phyloP scores from a whole-genome alignment of 2,888 invertebrate species.

The Belgica antarctica region DNA sequence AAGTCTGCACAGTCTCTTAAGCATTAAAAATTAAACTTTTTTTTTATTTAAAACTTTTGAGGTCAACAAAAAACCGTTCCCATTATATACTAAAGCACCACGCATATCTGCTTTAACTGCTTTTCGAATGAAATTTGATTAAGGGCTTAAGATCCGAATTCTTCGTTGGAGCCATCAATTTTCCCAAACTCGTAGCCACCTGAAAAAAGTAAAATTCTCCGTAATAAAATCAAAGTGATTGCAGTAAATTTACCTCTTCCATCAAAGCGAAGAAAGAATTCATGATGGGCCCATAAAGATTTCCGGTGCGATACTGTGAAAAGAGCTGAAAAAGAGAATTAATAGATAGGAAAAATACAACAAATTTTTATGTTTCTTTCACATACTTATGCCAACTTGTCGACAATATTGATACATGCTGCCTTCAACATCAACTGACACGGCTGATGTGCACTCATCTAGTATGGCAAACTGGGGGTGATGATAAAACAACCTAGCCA shows the following conservation, averaged over 20 bases:
- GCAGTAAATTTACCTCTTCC: too few relatives aligned
- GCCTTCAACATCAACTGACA: conserved; percentile 97
- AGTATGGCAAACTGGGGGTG: conserved; percentile 97
- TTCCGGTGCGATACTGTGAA: conserved; percentile 97
- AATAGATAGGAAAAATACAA: too few relatives aligned
- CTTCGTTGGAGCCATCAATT: conserved; percentile 82
- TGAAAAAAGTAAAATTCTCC: too few relatives aligned
- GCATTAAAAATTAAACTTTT: too few relatives aligned
- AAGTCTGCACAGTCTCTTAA: too few relatives aligned
- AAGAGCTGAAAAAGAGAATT: too few relatives aligned
- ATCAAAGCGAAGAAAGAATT: conserved; percentile 94
- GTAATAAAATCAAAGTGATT: too few relatives aligned
- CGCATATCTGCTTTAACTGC: too few relatives aligned
- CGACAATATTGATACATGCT: conserved; percentile 94
- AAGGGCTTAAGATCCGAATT: conserved; percentile 83
- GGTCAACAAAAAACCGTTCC: too few relatives aligned
- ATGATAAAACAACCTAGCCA: conserved; percentile 97
- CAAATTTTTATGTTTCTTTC: too few relatives aligned
- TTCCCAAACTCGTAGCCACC: conserved; percentile 75
- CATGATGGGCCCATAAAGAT: conserved; percentile 96
- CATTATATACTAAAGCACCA: too few relatives aligned
- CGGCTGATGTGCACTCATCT: conserved; percentile 98
- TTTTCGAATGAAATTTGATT: background rate
- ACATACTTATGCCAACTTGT: conserved; percentile 77
- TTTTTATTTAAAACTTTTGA: background rate